These are phyloP conservation scores for Ictalurus furcatus DNA, from an alignment of 2,113 vertebrate species.

Conservation along the genomic window DNA sequence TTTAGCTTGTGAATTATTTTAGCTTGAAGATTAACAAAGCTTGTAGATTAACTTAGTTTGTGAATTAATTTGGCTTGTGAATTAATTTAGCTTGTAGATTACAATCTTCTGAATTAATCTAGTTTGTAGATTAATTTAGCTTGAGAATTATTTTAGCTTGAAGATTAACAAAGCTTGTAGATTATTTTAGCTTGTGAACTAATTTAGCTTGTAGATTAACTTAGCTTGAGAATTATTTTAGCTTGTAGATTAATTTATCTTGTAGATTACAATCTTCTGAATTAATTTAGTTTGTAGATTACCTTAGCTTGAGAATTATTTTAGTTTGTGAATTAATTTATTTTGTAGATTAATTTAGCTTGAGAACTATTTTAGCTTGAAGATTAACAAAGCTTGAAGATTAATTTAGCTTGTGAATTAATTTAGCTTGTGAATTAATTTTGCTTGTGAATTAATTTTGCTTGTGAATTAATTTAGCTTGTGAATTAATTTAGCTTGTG, in stretches of 20 bases:
- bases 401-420: neutral
- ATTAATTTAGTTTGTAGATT: neutral
- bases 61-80: no score
- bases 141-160: no score
- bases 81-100: no score
- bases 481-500: no score
- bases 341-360: neutral
- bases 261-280: neutral
- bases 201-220: neutral
- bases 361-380: neutral
- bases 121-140: neutral
- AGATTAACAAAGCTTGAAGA: neutral
- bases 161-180: no score
- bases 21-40: no score
- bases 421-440: no score
- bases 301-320: no score
- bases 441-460: no score
- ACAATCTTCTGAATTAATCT: neutral
- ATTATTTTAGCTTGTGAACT: neutral
- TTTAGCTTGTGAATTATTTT: no score
- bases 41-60: no score
- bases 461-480: neutral
- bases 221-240: no score
- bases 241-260: neutral
- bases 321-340: neutral